Base-by-base conservation (phyloP, 2,888 invertebrate species). In the Schizotus pectinicornis region DNA sequence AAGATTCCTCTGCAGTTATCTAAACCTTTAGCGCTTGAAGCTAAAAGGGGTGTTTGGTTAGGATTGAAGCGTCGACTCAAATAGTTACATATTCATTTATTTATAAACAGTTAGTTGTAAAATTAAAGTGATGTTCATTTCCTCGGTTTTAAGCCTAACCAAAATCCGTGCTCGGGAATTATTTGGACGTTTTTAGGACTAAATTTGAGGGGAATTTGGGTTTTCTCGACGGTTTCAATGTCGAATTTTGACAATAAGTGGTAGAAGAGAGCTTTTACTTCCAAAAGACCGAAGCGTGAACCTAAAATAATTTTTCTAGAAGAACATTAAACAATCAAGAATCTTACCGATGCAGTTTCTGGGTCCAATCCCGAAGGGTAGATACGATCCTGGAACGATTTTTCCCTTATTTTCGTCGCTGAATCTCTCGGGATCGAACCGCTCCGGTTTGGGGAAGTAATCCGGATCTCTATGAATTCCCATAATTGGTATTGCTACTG, bases 401-500 rank as follows among this genome's bases (percentile, higher is more conserved):
- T 81, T 78, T 14, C 76, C 75, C 67, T 82, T 84, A n/a, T n/a
- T n/a, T n/a, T n/a, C n/a, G n/a, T n/a, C n/a, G n/a, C n/a, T n/a
- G n/a, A n/a, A n/a, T n/a, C 86, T 76, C 58, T 84, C 85, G 0
- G 84, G 84, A 38, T 78, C 79, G 65, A 85, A 84, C 33, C 77
- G 75, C 0, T 82, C 72, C 0, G 86, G 86, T 14, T 86, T 80
- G 0, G 84, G 83, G 64, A 83, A 86, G 61, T 81, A 78, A 7
- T 83, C 75, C 0, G 83, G 81, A 67, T 86, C 85, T 74, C 81
- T 81, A 51, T 86, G 85, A 5, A 86, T 72, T 1, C 81, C 84
- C 53, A 79, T 77, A 1, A 82, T 69, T 0, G 84, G 82, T 46
- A 84, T 77, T 5, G 77, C 76, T 0, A 87, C 67, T 0, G 79